A percentile compares a stretch with the other conserved stretches of the same genome.
Evolutionary conservation across 1,140 invertebrate genomes (phyloP).

Genomic region (Drosophila auraria): DNA sequence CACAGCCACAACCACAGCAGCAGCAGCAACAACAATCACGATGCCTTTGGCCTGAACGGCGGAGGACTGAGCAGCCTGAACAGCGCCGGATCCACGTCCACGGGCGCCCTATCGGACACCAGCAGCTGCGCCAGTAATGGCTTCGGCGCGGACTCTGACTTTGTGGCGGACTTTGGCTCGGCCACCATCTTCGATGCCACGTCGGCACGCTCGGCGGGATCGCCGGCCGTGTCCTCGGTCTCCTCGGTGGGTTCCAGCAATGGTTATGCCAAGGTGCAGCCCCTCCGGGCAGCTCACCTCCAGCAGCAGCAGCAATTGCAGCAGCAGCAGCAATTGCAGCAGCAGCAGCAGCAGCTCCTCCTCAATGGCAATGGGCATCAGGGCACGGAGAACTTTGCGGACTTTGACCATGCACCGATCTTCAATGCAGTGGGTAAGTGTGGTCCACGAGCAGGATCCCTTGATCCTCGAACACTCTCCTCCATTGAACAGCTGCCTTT

Average conservation of each 20-base stretch:
- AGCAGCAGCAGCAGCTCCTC: constrained; percentile 41
- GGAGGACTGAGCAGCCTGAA: constrained; percentile 65
- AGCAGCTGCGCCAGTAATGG: constrained; percentile 83
- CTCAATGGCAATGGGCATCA: constrained; percentile 57
- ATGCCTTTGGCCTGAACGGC: constrained; percentile 58
- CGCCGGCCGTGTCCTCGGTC: constrained; percentile 71
- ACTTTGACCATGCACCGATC: constrained; percentile 90
- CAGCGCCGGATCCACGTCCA: constrained; percentile 84
- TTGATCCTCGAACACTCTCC: neutral
- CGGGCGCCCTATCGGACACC: constrained; percentile 76
- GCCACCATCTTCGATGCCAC: constrained; percentile 86
- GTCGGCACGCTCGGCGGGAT: constrained; percentile 70
- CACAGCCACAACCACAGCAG: constrained; percentile 5
- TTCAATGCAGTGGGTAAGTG: constrained; percentile 87
- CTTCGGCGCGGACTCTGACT: constrained; percentile 86
- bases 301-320: constrained; percentile 65
- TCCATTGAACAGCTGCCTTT: neutral
- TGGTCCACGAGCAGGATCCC: too few relatives aligned
- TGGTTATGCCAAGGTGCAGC: constrained; percentile 83
- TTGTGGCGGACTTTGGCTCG: constrained; percentile 89
- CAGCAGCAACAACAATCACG: constrained; percentile 53
- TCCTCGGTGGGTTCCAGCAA: constrained; percentile 72
- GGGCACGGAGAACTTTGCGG: constrained; percentile 87
- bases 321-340: constrained; percentile 43
- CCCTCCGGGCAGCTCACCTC: constrained; percentile 69